Percentiles rank a stretch among this genome's conserved stretches.
Conservation (phyloP, 2,113 vertebrate genomes). For the Chaenogobius annularis region DNA sequence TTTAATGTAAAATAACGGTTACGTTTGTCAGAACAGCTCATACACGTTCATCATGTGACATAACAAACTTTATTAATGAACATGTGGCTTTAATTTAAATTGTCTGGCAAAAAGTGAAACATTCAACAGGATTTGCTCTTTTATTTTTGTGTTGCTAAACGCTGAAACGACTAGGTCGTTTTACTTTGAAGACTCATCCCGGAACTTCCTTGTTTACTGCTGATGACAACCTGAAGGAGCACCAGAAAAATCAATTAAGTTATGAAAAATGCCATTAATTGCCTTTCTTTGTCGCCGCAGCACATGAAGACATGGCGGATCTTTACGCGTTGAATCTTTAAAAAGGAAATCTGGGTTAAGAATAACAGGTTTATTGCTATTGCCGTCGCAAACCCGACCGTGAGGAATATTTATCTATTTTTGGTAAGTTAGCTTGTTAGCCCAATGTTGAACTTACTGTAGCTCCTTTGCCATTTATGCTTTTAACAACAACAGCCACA, state of each 20-base stretch:
- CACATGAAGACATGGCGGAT: constrained; percentile 76
- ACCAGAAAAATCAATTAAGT: constrained; percentile 82
- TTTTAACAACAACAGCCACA: background rate
- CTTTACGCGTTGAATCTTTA: constrained; percentile 47
- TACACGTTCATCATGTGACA: background rate
- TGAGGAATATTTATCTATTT: constrained; percentile 61
- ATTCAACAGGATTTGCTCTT: background rate
- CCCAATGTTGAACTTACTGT: constrained; percentile 55
- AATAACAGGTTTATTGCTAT: constrained; percentile 23
- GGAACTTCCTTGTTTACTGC: constrained; percentile 37
- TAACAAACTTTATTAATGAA: too few species aligned
- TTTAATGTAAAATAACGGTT: constrained; percentile 51
- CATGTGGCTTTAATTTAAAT: too few species aligned
- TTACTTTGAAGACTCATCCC: constrained; percentile 37
- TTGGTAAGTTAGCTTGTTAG: constrained; percentile 69
- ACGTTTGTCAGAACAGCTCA: background rate
- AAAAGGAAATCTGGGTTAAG: constrained; percentile 9
- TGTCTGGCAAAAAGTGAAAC: too few species aligned
- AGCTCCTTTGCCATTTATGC: constrained; percentile 57
- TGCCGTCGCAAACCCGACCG: constrained; percentile 17
- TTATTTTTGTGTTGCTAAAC: background rate
- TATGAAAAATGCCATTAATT: constrained; percentile 82
- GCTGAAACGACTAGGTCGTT: constrained; percentile 1
- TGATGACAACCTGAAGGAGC: constrained; percentile 38
- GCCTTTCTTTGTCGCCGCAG: constrained; percentile 79